phyloP scores from a whole-genome alignment of 2,888 invertebrate genomes.

The Neoascia interrupta region DNA sequence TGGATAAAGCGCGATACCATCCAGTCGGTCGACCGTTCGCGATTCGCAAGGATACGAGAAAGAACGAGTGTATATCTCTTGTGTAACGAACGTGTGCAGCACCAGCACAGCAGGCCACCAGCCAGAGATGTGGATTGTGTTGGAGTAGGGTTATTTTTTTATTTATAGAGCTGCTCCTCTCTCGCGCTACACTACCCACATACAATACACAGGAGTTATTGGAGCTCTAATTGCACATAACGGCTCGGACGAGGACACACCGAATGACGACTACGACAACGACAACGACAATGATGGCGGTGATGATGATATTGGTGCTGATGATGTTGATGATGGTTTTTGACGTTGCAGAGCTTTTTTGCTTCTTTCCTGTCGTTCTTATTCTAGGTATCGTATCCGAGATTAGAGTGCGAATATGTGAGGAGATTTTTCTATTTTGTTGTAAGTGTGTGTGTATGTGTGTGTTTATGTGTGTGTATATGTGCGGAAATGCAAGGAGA shows the following conservation, averaged over 20 bases:
- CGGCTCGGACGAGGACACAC: constrained; percentile 61
- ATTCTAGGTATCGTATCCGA: constrained; percentile 7
- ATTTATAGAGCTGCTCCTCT: constrained; percentile 13
- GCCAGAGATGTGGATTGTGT: no score
- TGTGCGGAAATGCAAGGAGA: constrained; percentile 39
- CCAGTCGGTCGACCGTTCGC: constrained; percentile 44
- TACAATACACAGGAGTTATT: constrained; percentile 46
- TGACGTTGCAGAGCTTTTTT: constrained; percentile 61
- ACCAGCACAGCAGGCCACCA: no score
- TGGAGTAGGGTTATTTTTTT: constrained; percentile 22
- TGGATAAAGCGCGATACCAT: constrained; percentile 21
- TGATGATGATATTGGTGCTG: constrained; percentile 58
- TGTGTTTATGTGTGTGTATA: no score
- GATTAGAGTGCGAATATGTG: constrained; percentile 34
- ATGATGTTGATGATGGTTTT: constrained; percentile 62
- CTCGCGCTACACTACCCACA: constrained; percentile 34
- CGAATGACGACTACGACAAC: constrained; percentile 59
- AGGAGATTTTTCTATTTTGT: constrained; percentile 3
- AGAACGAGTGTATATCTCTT: constrained; percentile 42
- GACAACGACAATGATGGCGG: constrained; percentile 57
- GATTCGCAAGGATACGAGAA: constrained; percentile 46
- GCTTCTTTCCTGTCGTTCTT: not conserved
- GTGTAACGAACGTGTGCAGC: constrained; percentile 42
- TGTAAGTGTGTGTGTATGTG: constrained; percentile 1
- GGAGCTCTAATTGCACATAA: constrained; percentile 62